Percentiles rank a stretch among this genome's conserved stretches.
These are phyloP conservation scores for Aporophyla nigra DNA, from an alignment of 2,888 invertebrate genomes.

Conservation along the genomic window DNA sequence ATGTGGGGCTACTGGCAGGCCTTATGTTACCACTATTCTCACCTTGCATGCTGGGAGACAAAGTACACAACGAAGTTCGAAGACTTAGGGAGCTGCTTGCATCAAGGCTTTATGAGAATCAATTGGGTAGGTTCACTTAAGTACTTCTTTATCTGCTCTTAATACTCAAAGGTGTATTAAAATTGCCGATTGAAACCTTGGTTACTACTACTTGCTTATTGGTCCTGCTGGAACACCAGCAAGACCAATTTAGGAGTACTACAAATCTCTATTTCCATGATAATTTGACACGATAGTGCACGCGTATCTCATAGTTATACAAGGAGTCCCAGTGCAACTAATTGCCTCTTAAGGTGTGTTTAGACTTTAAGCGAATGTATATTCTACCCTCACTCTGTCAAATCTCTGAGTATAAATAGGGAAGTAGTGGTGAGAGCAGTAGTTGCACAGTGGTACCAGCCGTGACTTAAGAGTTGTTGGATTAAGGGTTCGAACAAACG, in stretches of 20 bases:
- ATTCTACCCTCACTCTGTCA: background rate
- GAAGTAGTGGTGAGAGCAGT: background rate
- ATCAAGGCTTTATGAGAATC: conserved; percentile 80
- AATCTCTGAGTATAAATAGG: background rate
- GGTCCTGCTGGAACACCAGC: background rate
- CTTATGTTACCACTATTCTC: conserved; percentile 46
- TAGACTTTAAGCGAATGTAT: background rate
- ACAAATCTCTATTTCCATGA: conserved; percentile 7
- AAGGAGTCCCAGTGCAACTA: conserved; percentile 41
- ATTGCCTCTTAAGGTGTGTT: conserved; percentile 11
- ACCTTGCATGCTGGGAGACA: conserved; percentile 40
- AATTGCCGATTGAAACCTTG: background rate
- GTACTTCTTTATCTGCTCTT: background rate
- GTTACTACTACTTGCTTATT: background rate
- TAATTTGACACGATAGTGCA: background rate
- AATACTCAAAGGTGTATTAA: background rate
- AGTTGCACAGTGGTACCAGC: background rate
- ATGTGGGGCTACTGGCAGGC: conserved; percentile 56
- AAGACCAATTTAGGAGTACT: background rate
- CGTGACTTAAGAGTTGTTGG: background rate
- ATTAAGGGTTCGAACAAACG: too few relatives aligned
- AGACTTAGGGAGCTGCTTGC: conserved; percentile 70
- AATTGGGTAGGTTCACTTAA: conserved; percentile 70
- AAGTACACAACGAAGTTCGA: conserved; percentile 43
- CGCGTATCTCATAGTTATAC: conserved; percentile 13